Base-by-base conservation (phyloP, 2,888 invertebrate genomes). In the Microctonus aethiopoides region DNA sequence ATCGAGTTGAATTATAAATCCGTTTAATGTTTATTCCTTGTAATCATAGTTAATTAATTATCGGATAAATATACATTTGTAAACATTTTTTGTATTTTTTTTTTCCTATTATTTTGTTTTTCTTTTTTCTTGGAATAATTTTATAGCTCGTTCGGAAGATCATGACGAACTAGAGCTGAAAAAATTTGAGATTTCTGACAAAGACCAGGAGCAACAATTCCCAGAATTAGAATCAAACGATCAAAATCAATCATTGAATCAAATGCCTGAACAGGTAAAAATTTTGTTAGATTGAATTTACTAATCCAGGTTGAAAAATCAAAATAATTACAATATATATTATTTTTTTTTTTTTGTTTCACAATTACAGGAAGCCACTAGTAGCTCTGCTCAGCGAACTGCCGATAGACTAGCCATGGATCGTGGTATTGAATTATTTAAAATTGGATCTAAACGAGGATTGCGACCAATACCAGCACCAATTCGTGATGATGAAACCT, bases 81-180 rank as follows among this genome's bases (percentile, higher is more conserved):
- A n/a, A n/a, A n/a, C n/a, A n/a, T n/a, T n/a, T n/a, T n/a, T n/a
- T n/a, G n/a, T n/a, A n/a, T n/a, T n/a, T 61, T 26, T 22, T 22
- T 4, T 16, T 34, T 24, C 20, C 32, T 10, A n/a, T n/a, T n/a
- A n/a, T n/a, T n/a, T n/a, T n/a, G n/a, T n/a, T n/a, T n/a, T n/a
- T n/a, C n/a, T 39, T 11, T 56, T 13, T 29, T 39, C 3, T 56
- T 56, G 5, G 2, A 6, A 57, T 16, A 29, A 1, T 13, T n/a
- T 26, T 39, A 11, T 36, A 65, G 62, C 68, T 80, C 80, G 76
- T 54, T 74, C 80, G 6, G 86, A 85, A 70, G 84, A 83, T 71
- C 78, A 79, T 67, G 84, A 86, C 34, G 84, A 84, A 57, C 75
- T 84, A 34, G 83, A 84, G 63, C 67, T 83, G 11, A 85, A 85